A percentile compares a stretch with the other conserved stretches of the same genome.
phyloP scores from a whole-genome alignment of 2,888 invertebrate species.

The Stenotaenia linearis region DNA sequence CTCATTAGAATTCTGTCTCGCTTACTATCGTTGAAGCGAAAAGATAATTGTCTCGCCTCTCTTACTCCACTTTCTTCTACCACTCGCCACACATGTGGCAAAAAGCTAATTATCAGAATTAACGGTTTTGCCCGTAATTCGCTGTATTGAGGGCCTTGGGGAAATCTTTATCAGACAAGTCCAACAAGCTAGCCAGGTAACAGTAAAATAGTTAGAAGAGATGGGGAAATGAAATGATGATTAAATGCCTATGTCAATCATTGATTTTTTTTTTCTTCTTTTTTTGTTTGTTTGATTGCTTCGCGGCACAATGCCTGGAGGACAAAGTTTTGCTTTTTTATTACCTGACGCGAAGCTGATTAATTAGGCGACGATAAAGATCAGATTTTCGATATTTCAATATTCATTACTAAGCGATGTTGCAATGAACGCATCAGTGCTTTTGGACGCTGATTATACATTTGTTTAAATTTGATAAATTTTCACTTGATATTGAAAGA shows the following conservation, averaged over 20 bases:
- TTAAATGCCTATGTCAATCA: background rate
- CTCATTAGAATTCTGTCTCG: slow-evolving; percentile 26
- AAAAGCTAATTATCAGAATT: slow-evolving; percentile 24
- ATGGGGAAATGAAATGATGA: background rate
- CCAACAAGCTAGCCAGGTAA: background rate
- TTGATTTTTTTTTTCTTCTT: background rate
- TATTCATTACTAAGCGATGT: background rate
- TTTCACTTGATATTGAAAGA: background rate
- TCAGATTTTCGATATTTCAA: background rate
- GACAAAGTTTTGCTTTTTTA: background rate
- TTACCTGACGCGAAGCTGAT: background rate
- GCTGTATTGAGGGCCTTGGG: background rate
- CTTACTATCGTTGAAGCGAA: slow-evolving; percentile 21
- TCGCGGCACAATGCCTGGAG: background rate
- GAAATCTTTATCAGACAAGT: background rate
- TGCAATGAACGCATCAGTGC: background rate
- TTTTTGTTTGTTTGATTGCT: too few relatives aligned
- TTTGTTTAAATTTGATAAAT: background rate
- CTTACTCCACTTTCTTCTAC: slow-evolving; percentile 1
- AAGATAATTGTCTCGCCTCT: slow-evolving; percentile 17
- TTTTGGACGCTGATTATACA: background rate
- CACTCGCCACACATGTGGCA: slow-evolving; percentile 19
- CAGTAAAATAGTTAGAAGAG: background rate
- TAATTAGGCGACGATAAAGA: background rate
- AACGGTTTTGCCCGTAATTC: slow-evolving; percentile 12